Evolutionary conservation across 2,888 invertebrate species (phyloP), one percentile per base, ranked within the genome.

Genomic region (Mesorhabditis spiculigera): DNA sequence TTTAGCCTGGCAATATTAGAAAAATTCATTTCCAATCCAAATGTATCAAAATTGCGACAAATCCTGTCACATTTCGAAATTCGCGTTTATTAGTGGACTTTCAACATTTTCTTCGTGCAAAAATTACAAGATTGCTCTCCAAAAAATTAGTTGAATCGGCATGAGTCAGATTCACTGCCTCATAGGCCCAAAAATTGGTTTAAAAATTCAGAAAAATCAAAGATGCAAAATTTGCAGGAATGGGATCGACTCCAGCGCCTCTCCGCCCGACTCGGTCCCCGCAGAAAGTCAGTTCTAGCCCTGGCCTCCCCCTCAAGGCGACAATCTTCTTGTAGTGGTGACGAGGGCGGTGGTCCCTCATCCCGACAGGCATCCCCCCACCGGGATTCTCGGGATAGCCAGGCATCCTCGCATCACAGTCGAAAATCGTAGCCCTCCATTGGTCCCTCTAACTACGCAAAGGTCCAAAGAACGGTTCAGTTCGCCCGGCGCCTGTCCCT

Each of bases 201-300:
- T 10, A 50, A 10, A 50, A 50, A 2, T 50, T 50, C 64, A 58
- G 58, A 58, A 10, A 58, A 1, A 58, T 50, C 45, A 67, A 68
- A 81, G 81, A 28, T 28, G 28, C 3, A 28, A 28, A 28, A 28
- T 28, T 28, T 28, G 28, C 28, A 50, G 65, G 84, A 84, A 73
- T 84, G 84, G 84, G 80, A 80, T 42, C 71, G 84, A 71, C 68
- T 84, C 61, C 83, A 84, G 65, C 72, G 82, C 41, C 67, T 81
- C 28, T 77, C 77, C 4, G 80, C 58, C n/a, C 58, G 58, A 10
- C 58, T 50, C n/a, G 58, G 58, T 50, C 58, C 58, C 58, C 58
- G 58, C n/a, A 50, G 58, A 50, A 50, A 50, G 58, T 50, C 58
- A 50, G 58, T 50, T 10, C n/a, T 50, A n/a, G 58, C 58, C 10